Percentiles rank a stretch among this genome's conserved stretches.
Conservation (phyloP, 2,113 vertebrate genomes). For the Vulpes ferrilata region DNA sequence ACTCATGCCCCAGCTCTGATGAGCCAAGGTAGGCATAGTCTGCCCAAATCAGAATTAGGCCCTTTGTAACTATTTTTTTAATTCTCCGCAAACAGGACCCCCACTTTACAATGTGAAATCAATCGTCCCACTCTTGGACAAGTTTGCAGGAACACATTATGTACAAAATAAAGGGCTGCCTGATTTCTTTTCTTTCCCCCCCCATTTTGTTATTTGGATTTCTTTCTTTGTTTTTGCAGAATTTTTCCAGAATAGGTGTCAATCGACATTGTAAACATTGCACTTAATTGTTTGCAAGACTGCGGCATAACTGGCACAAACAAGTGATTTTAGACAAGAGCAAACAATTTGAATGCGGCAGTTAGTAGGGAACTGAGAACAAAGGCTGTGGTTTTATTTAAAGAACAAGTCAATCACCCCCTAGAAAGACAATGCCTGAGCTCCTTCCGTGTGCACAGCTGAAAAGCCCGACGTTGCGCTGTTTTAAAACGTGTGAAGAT, state of each 20-base stretch:
- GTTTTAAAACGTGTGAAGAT: constrained; percentile 76
- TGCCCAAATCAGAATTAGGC: constrained; percentile 1
- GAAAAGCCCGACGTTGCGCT: constrained; percentile 65
- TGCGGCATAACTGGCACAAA: constrained; percentile 63
- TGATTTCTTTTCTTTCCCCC: not conserved
- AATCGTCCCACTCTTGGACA: constrained; percentile 53
- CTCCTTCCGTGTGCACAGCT: constrained; percentile 60
- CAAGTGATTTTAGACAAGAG: constrained; percentile 72
- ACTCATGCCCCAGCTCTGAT: not conserved
- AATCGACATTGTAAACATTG: constrained; percentile 79
- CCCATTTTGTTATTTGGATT: constrained; percentile 72
- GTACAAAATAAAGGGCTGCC: constrained; percentile 68
- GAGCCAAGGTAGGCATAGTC: not conserved
- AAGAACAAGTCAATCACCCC: constrained; percentile 80
- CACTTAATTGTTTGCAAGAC: constrained; percentile 81
- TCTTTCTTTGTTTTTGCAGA: constrained; percentile 78
- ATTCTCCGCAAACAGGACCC: constrained; percentile 15
- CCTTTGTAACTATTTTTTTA: constrained; percentile 23
- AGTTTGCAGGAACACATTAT: constrained; percentile 71
- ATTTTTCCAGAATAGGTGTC: constrained; percentile 75
- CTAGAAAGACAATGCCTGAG: constrained; percentile 66
- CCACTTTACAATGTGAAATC: not conserved
- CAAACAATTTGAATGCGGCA: constrained; percentile 78
- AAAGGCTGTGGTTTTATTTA: constrained; percentile 79
- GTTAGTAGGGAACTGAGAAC: constrained; percentile 71